Conservation (phyloP, 2,888 invertebrate genomes). For the Torymus aiolomorphi region DNA sequence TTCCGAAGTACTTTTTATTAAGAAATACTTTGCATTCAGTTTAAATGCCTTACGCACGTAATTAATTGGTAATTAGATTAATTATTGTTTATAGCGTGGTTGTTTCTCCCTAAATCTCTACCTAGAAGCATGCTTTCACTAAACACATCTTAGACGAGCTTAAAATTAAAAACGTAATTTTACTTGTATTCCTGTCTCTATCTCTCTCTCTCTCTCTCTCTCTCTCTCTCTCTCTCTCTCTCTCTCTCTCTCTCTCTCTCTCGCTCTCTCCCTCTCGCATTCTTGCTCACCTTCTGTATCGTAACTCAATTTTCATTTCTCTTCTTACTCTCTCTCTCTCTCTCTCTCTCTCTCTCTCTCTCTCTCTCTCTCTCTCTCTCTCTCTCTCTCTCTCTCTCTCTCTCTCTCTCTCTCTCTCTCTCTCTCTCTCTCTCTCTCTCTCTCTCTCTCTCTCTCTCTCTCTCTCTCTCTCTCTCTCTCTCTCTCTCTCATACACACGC, state of each 20-base stretch:
- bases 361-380: background rate
- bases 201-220: conserved; percentile 18
- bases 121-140: conserved; percentile 74
- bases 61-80: conserved; percentile 74
- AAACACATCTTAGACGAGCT: conserved; percentile 75
- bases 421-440: too few species aligned
- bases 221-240: conserved; percentile 6
- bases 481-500: conserved; percentile 20
- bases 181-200: conserved; percentile 62
- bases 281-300: conserved; percentile 44
- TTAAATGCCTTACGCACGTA: conserved; percentile 75
- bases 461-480: too few species aligned
- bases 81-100: conserved; percentile 75
- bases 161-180: conserved; percentile 74
- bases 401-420: too few species aligned
- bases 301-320: background rate
- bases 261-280: too few species aligned
- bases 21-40: conserved; percentile 75
- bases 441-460: too few species aligned
- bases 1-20: conserved; percentile 75
- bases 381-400: background rate
- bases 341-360: background rate
- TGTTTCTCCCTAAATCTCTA: conserved; percentile 71
- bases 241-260: conserved; percentile 6
- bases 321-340: background rate